Evolutionary conservation across 2,888 invertebrate genomes (phyloP).

Genomic region (Campoletis raptor): DNA sequence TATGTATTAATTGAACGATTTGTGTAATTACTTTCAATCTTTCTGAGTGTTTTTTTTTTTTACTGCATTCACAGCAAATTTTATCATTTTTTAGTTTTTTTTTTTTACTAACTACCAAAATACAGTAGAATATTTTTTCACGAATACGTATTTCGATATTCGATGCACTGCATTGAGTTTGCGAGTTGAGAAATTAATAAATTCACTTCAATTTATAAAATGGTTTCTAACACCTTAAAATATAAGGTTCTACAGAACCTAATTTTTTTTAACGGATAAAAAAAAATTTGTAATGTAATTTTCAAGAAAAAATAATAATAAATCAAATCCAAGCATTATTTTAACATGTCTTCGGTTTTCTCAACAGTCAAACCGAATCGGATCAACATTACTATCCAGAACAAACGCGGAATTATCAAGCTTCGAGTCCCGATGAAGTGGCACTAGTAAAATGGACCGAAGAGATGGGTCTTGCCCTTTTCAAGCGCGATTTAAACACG

Average conservation of each 20-base stretch:
- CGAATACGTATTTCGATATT: neutral
- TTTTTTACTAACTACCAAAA: too few relatives aligned
- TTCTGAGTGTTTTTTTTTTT: neutral
- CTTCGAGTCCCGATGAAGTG: conserved; percentile 92
- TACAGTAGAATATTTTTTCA: too few relatives aligned
- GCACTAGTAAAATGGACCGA: conserved; percentile 91
- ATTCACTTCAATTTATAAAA: neutral
- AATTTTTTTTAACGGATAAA: neutral
- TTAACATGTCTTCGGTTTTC: conserved; percentile 40
- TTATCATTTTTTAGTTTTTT: too few relatives aligned
- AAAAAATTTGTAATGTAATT: too few relatives aligned
- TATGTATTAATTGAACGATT: neutral
- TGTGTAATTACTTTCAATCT: neutral
- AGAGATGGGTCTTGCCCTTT: conserved; percentile 89
- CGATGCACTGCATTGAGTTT: too few relatives aligned
- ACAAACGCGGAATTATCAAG: conserved; percentile 87
- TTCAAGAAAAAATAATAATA: too few relatives aligned
- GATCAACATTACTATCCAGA: conserved; percentile 86
- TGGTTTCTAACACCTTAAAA: neutral
- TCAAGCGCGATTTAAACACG: conserved; percentile 90
- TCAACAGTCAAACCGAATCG: conserved; percentile 86
- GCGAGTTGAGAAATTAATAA: too few relatives aligned
- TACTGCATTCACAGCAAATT: too few relatives aligned
- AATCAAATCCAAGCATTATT: neutral
- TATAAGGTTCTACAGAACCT: neutral